These are phyloP conservation scores for Megaceryle torquata DNA, from an alignment of 2,113 vertebrate genomes.

Conservation along the genomic window DNA sequence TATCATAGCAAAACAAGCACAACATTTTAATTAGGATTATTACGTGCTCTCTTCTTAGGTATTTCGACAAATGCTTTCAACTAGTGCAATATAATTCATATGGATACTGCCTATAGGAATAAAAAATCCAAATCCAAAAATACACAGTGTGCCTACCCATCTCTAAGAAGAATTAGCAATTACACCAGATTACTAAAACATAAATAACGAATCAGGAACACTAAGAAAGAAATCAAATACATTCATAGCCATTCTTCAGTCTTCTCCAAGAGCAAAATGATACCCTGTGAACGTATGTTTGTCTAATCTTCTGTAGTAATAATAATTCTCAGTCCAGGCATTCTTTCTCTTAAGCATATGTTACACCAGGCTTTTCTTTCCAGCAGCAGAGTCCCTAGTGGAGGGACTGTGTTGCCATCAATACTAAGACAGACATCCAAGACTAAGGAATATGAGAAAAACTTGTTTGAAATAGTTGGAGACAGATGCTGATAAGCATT, in stretches of 20 bases:
- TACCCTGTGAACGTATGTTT: background rate
- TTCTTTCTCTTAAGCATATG: background rate
- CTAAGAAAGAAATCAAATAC: slow-evolving; percentile 3
- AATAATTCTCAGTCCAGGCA: background rate
- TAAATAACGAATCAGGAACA: background rate
- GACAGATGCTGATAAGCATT: background rate
- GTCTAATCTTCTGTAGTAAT: background rate
- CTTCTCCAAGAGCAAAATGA: slow-evolving; percentile 5
- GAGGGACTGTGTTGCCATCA: background rate
- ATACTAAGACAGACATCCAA: background rate
- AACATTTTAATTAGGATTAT: background rate
- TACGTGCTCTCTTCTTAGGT: background rate
- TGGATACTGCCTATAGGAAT: background rate
- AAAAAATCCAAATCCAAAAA: background rate
- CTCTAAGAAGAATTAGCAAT: background rate
- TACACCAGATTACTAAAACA: background rate
- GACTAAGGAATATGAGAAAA: background rate
- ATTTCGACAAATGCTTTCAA: background rate
- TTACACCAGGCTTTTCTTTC: background rate
- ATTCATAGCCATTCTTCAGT: background rate
- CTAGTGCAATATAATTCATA: background rate
- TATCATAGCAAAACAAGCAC: background rate
- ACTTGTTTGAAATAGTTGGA: background rate
- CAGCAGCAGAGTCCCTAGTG: background rate
- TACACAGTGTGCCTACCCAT: background rate